Evolutionary conservation across 2,888 invertebrate genomes (phyloP), one percentile per base, ranked within the genome.

Genomic region (Pseudococcus jackbeardsleyi): DNA sequence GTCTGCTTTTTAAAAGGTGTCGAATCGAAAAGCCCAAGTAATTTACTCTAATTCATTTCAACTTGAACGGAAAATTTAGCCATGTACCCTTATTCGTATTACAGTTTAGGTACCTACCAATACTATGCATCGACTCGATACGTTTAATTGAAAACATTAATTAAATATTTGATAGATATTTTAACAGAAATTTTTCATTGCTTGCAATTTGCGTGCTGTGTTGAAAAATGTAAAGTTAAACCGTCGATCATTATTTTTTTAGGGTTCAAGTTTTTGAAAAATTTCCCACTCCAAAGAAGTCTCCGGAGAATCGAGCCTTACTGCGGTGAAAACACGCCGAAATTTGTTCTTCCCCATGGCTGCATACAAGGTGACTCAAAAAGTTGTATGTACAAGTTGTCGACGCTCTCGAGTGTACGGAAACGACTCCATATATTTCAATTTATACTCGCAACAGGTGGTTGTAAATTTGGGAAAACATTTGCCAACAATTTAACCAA

Each of bases 361-460:
- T 42, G 42, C 42, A 72, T 33, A 72, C 72, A 26, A 33, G 72
- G 72, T 72, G 33, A 72, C 72, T 72, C 33, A 15, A 72, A 72
- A 72, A 72, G 17, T 72, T 72, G 15, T 7, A 39, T 3, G 39
- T 12, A 4, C 12, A 33, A 72, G 33, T 72, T 72, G 33, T 72
- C 72, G 33, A 42, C 42, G 26, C 12, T 72, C 72, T 72, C 72
- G 17, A 33, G 72, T 72, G 33, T 33, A 15, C 17, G 33, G 72
- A 72, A 72, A 72, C 33, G 26, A 72, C 72, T 72, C 33, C 33
- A 72, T 72, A 72, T 72, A 72, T 72, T 72, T 72, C 33, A 72
- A 33, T 72, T 72, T 72, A 72, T 15, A 68, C 33, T 1, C 22
- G 17, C 33, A 72, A 72, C 33, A 72, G 17, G 1, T 72, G 68